Conservation (phyloP, 2,888 invertebrate species). For the Nemotelus pantherinus region DNA sequence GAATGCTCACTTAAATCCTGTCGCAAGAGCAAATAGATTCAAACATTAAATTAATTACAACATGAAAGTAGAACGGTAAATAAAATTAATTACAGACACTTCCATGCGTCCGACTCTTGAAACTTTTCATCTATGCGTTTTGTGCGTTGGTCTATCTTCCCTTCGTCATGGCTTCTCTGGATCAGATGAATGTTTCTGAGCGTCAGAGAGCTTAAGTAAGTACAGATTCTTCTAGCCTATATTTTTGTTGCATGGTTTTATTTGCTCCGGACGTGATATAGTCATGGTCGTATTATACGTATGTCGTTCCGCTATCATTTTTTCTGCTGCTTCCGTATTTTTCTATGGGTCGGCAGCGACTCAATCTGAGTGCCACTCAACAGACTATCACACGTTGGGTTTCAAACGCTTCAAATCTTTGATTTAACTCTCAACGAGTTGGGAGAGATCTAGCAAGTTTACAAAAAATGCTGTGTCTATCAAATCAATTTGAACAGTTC, state of each 20-base stretch:
- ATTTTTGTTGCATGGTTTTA: no score
- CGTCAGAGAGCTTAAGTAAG: no score
- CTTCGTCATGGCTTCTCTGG: no score
- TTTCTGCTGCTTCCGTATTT: conserved; percentile 9
- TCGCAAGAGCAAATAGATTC: conserved; percentile 45
- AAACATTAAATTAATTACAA: conserved; percentile 48
- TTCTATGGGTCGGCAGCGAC: background rate
- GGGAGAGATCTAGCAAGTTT: no score
- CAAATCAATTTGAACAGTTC: no score
- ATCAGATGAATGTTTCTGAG: no score
- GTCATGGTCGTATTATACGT: conserved; percentile 2
- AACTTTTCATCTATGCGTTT: conserved; percentile 36
- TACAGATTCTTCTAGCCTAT: no score
- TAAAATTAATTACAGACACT: conserved; percentile 49
- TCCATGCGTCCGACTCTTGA: conserved; percentile 23
- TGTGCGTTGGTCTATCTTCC: no score
- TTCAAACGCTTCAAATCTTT: no score
- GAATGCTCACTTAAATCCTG: conserved; percentile 47
- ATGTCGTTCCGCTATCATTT: conserved; percentile 21
- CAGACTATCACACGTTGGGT: background rate
- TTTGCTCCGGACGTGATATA: background rate
- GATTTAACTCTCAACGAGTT: no score
- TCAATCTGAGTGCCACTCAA: background rate
- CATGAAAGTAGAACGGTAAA: conserved; percentile 48
- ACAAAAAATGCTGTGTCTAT: no score